phyloP scores from a whole-genome alignment of 1,140 invertebrate genomes.

The Schlechtendalia chinensis region DNA sequence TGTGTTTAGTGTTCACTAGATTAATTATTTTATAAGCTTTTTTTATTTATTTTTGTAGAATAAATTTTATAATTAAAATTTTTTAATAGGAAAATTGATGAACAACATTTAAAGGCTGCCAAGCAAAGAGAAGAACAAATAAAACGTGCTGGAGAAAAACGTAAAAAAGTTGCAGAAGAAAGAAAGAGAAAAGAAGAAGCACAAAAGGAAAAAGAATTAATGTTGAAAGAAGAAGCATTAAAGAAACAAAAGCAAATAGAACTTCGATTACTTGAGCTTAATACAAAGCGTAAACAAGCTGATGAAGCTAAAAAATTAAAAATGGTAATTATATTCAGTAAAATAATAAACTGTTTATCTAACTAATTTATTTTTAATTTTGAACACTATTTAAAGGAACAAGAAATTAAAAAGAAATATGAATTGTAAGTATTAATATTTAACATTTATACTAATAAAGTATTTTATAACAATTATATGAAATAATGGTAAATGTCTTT shows the following conservation, averaged over 20 bases:
- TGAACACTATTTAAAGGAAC: neutral
- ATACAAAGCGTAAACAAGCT: constrained; percentile 39
- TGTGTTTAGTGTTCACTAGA: too few relatives aligned
- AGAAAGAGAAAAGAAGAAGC: constrained; percentile 19
- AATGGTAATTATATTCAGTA: neutral
- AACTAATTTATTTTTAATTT: too few relatives aligned
- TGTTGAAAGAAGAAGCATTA: constrained; percentile 25
- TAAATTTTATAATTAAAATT: too few relatives aligned
- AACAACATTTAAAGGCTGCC: constrained; percentile 29
- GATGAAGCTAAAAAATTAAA: constrained; percentile 5
- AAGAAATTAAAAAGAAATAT: constrained; percentile 34
- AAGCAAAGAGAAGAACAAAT: constrained; percentile 40
- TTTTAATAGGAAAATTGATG: constrained; percentile 18
- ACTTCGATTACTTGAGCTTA: constrained; percentile 5
- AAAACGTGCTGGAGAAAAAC: constrained; percentile 10
- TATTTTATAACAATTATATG: too few relatives aligned
- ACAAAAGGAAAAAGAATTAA: constrained; percentile 33
- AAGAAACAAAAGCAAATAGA: constrained; percentile 36
- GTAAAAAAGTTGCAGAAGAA: constrained; percentile 28
- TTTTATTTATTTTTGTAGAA: too few relatives aligned
- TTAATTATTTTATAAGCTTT: too few relatives aligned
- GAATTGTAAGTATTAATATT: neutral
- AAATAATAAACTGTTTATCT: too few relatives aligned
- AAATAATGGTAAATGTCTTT: neutral
- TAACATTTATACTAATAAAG: neutral